Percentiles rank a stretch among this genome's conserved stretches.
Evolutionary conservation across 2,888 invertebrate genomes (phyloP).

Genomic region (Heteropelma amictum): DNA sequence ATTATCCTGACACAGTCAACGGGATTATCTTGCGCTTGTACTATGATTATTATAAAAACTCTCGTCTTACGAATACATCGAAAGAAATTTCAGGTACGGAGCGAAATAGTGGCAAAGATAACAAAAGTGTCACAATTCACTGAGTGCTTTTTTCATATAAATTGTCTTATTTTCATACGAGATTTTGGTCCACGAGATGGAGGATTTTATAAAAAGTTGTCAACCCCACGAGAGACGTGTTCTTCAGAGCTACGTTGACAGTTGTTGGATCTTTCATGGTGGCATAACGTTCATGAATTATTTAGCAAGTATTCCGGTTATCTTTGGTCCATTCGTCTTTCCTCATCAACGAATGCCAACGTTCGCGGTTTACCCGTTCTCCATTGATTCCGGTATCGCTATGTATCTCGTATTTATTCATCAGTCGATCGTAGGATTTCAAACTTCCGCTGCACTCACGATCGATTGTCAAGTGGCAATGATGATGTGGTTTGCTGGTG

Average conservation of each 20-base stretch:
- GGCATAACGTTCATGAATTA: slow-evolving; percentile 46
- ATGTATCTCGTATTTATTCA: slow-evolving; percentile 55
- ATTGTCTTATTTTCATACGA: too few species aligned
- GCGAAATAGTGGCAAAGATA: neutral
- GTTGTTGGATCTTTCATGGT: slow-evolving; percentile 48
- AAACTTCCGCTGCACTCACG: slow-evolving; percentile 57
- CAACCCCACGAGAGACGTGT: slow-evolving; percentile 20
- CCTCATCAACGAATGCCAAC: slow-evolving; percentile 11
- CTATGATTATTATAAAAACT: slow-evolving; percentile 56
- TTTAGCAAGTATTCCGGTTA: slow-evolving; percentile 46
- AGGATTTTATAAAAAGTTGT: slow-evolving; percentile 5
- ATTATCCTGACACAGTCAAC: slow-evolving; percentile 56
- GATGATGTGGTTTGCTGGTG: slow-evolving; percentile 59
- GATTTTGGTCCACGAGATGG: slow-evolving; percentile 3
- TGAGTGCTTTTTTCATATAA: neutral
- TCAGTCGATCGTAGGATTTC: slow-evolving; percentile 58
- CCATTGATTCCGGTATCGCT: slow-evolving; percentile 12
- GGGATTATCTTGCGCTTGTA: slow-evolving; percentile 47
- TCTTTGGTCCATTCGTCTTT: slow-evolving; percentile 53
- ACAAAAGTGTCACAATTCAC: neutral
- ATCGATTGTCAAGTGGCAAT: slow-evolving; percentile 58
- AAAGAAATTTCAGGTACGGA: slow-evolving; percentile 50
- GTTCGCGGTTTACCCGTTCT: slow-evolving; percentile 53
- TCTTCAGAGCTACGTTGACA: slow-evolving; percentile 56
- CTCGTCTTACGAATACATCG: slow-evolving; percentile 48